These are phyloP conservation scores for Pseudorasbora parva DNA, from an alignment of 2,113 vertebrate genomes.

Conservation along the genomic window DNA sequence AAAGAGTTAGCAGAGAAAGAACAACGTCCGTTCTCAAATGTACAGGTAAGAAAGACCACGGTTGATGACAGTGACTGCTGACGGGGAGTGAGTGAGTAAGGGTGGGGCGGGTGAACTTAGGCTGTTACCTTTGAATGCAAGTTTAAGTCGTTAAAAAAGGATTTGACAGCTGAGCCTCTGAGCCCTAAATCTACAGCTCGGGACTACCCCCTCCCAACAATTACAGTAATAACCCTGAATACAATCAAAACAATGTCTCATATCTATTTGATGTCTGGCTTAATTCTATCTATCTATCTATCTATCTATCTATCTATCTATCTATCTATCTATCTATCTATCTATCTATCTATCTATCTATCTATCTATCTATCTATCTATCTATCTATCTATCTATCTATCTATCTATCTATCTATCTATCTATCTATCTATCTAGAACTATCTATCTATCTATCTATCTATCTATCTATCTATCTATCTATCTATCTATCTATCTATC, in stretches of 20 bases:
- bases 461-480: too few species aligned
- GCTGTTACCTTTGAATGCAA: constrained; percentile 63
- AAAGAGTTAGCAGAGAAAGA: neutral
- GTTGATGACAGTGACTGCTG: neutral
- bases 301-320: neutral
- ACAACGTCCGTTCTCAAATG: neutral
- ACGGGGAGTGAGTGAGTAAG: constrained; percentile 17
- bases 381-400: too few species aligned
- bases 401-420: too few species aligned
- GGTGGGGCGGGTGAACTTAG: constrained; percentile 64
- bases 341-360: too few species aligned
- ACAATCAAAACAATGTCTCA: neutral
- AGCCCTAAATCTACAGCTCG: constrained; percentile 59
- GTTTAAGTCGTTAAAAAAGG: constrained; percentile 77
- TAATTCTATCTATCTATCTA: neutral
- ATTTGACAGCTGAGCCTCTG: constrained; percentile 74
- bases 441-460: too few species aligned
- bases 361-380: too few species aligned
- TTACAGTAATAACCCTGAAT: neutral
- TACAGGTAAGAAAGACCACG: constrained; percentile 12
- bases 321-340: too few species aligned
- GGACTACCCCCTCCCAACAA: constrained; percentile 31
- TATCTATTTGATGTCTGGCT: too few species aligned
- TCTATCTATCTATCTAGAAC: too few species aligned
- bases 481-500: too few species aligned